A percentile compares a stretch with the other conserved stretches of the same genome.
Conservation (phyloP, 1,140 invertebrate species). For the Stegodyphus dumicola region DNA sequence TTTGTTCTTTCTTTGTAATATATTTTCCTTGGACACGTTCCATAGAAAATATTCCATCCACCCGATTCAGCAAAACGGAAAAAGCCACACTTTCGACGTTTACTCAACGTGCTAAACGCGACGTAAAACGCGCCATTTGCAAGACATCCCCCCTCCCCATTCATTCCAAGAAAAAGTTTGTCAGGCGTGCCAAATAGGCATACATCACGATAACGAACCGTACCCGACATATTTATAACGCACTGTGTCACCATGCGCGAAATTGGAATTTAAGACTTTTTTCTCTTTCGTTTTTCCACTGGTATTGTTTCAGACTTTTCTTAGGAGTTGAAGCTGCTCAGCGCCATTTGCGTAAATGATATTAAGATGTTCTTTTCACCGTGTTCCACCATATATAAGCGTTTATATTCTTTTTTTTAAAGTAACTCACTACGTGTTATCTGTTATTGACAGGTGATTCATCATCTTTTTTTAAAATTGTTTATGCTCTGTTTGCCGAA, state of each 20-base stretch:
- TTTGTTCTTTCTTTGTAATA: too few relatives aligned
- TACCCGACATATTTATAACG: conserved; percentile 48
- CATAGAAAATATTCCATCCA: too few relatives aligned
- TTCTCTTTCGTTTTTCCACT: not conserved
- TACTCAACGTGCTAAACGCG: conserved; percentile 24
- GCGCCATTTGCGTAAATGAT: conserved; percentile 49
- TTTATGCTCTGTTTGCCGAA: conserved; percentile 15
- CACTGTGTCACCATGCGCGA: conserved; percentile 56
- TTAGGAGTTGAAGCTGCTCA: not conserved
- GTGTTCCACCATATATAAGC: too few relatives aligned
- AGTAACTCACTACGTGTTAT: not conserved
- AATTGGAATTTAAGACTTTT: conserved; percentile 53
- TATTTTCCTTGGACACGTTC: too few relatives aligned
- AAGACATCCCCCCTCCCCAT: conserved; percentile 1
- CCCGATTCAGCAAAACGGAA: too few relatives aligned
- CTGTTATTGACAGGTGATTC: conserved; percentile 53
- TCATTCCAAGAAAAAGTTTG: conserved; percentile 21
- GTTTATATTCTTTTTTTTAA: not conserved
- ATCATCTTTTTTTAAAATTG: conserved; percentile 35
- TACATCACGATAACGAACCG: conserved; percentile 57
- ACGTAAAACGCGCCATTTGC: conserved; percentile 44
- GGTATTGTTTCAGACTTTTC: conserved; percentile 8
- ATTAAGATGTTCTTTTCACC: conserved; percentile 38
- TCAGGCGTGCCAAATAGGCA: conserved; percentile 52
- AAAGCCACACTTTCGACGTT: too few relatives aligned